A percentile compares a stretch with the other conserved stretches of the same genome.
Conservation (phyloP, 2,113 vertebrate genomes). For the Pollachius pollachius region DNA sequence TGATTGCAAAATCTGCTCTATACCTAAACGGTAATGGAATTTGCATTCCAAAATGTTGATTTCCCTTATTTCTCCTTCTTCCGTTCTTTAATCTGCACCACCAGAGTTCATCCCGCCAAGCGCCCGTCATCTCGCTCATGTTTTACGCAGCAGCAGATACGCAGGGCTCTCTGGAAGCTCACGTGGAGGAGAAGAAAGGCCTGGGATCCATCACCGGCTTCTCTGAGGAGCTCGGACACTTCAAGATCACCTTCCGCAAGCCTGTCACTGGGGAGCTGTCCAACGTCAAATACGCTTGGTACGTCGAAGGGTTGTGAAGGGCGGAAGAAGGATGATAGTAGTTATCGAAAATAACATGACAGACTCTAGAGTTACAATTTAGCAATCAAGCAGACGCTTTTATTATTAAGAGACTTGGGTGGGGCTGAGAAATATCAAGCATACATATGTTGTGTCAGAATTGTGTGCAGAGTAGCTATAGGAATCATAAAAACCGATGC, state of each 20-base stretch:
- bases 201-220: constrained; percentile 78
- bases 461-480: too few relatives aligned
- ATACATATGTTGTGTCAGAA: too few relatives aligned
- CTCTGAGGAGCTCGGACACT: constrained; percentile 85
- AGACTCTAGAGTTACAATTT: neutral
- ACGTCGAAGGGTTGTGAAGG: constrained; percentile 21
- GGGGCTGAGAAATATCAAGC: too few relatives aligned
- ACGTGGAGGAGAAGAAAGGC: constrained; percentile 71
- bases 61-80: too few relatives aligned
- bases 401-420: too few relatives aligned
- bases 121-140: constrained; percentile 85
- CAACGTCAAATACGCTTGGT: constrained; percentile 81
- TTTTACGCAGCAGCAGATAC: constrained; percentile 90
- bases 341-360: neutral
- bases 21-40: too few relatives aligned
- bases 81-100: too few relatives aligned
- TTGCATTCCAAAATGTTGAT: too few relatives aligned
- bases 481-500: too few relatives aligned
- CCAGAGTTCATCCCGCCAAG: constrained; percentile 61
- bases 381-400: too few relatives aligned
- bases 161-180: constrained; percentile 79
- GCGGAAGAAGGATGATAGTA: neutral
- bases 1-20: too few relatives aligned
- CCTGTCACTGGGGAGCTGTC: constrained; percentile 70
- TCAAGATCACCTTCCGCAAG: constrained; percentile 83